Evolutionary conservation across 2,113 vertebrate species (phyloP).

Genomic region (Syrrhaptes paradoxus): DNA sequence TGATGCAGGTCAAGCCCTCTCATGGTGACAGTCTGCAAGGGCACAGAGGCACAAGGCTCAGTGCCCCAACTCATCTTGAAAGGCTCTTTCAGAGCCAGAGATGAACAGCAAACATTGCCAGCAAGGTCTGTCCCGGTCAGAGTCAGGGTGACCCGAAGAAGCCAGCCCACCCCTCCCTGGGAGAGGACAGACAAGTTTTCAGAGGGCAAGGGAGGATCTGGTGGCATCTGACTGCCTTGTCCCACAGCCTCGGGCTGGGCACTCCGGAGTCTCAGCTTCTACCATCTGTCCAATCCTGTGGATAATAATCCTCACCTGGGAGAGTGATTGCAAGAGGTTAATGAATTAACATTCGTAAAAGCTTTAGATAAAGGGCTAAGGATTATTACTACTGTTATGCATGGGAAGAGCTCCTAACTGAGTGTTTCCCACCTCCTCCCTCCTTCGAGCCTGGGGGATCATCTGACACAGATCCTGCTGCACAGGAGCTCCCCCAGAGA

Average conservation of each 20-base stretch:
- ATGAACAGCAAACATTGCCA: not conserved
- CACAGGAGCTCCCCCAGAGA: conserved; percentile 48
- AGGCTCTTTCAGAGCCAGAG: not conserved
- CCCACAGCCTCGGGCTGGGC: not conserved
- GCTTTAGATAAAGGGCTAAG: conserved; percentile 61
- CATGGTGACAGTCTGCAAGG: rapidly evolving
- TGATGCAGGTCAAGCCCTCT: not conserved
- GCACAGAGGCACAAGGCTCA: not conserved
- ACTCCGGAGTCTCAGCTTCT: conserved; percentile 18
- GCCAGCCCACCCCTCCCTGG: not conserved
- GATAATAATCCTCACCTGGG: conserved; percentile 56
- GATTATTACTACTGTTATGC: conserved; percentile 56
- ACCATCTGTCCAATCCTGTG: conserved; percentile 35
- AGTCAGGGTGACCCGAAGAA: not conserved
- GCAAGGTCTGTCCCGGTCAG: not conserved
- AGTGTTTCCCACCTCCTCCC: conserved; percentile 37
- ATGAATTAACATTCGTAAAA: conserved; percentile 62
- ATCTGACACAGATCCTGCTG: conserved; percentile 45
- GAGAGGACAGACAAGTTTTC: not conserved
- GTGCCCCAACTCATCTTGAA: not conserved
- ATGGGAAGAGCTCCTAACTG: conserved; percentile 37
- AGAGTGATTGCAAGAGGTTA: conserved; percentile 42
- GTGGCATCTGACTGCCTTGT: not conserved
- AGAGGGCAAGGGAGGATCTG: not conserved
- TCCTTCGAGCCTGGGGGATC: not conserved